These are phyloP conservation scores for Scaptomyza montana DNA, from an alignment of 1,140 invertebrate genomes.

Conservation along the genomic window DNA sequence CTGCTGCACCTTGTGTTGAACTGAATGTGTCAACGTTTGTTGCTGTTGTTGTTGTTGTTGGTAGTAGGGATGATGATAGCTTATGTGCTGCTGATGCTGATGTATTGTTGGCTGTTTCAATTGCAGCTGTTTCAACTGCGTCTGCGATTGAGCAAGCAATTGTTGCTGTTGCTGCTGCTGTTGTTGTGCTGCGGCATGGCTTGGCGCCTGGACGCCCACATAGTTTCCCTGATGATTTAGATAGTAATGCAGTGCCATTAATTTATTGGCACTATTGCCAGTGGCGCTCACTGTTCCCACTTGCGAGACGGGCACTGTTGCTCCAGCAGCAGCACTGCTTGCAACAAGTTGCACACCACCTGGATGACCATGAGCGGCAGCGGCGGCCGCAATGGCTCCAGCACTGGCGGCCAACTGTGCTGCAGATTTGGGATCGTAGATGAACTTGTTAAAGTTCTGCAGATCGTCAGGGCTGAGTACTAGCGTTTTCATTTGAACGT, in stretches of 20 bases:
- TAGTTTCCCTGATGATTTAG: slow-evolving; percentile 76
- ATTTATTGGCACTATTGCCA: slow-evolving; percentile 54
- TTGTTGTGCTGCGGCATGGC: slow-evolving; percentile 26
- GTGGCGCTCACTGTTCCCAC: slow-evolving; percentile 8
- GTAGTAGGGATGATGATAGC: slow-evolving; percentile 78
- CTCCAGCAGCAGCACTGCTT: slow-evolving; percentile 14
- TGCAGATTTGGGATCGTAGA: slow-evolving; percentile 77
- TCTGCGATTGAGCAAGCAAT: slow-evolving; percentile 69
- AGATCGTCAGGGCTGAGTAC: slow-evolving; percentile 76
- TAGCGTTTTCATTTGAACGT: slow-evolving; percentile 77
- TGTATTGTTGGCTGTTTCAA: slow-evolving; percentile 79
- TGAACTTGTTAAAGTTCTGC: slow-evolving; percentile 81
- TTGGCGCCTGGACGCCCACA: slow-evolving; percentile 36
- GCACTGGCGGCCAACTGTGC: slow-evolving; percentile 73
- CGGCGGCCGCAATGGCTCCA: slow-evolving; percentile 69
- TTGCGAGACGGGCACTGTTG: slow-evolving; percentile 40
- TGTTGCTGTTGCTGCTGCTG: slow-evolving; percentile 62
- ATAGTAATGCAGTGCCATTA: slow-evolving; percentile 82
- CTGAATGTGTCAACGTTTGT: background rate
- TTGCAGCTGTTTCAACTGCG: slow-evolving; percentile 75
- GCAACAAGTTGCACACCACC: slow-evolving; percentile 58
- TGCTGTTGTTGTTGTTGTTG: slow-evolving; percentile 66
- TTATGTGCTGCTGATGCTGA: slow-evolving; percentile 76
- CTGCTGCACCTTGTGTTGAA: slow-evolving; percentile 27
- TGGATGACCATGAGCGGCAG: slow-evolving; percentile 63